These are phyloP conservation scores for Macropodus opercularis DNA, from an alignment of 2,797 vertebrate species.

Conservation along the genomic window DNA sequence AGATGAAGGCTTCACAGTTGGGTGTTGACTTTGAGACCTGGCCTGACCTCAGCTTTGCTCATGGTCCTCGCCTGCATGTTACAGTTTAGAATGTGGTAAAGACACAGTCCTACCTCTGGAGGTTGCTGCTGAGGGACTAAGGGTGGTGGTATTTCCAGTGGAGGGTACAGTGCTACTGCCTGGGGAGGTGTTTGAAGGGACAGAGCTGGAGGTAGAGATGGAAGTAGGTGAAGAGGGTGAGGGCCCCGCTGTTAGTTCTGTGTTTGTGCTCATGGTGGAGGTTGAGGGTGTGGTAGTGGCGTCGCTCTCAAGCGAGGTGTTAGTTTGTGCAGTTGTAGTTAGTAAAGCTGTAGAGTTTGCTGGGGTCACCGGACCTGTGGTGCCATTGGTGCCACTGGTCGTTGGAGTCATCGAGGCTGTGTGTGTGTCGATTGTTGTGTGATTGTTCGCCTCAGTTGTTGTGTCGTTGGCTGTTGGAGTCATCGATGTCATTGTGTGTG, in stretches of 20 bases:
- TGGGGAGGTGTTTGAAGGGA: constrained; percentile 45
- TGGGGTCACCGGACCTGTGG: constrained; percentile 12
- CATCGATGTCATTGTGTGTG: not conserved
- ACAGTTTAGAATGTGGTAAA: not conserved
- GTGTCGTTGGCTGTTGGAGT: not conserved
- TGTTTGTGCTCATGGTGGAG: constrained; percentile 16
- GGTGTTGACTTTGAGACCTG: too few relatives aligned
- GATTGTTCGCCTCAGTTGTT: too few relatives aligned
- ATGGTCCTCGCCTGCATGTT: constrained; percentile 13
- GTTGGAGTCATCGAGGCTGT: not conserved
- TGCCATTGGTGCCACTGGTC: not conserved
- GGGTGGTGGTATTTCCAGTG: constrained; percentile 47
- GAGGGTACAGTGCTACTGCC: constrained; percentile 50
- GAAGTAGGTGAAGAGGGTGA: constrained; percentile 44
- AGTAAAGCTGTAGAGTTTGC: constrained; percentile 9
- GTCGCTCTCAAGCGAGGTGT: constrained; percentile 20
- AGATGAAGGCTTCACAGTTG: too few relatives aligned
- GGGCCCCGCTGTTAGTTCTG: constrained; percentile 35
- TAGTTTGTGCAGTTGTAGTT: constrained; percentile 20
- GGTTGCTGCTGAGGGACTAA: constrained; percentile 56
- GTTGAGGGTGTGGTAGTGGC: constrained; percentile 5
- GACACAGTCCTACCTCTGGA: constrained; percentile 65
- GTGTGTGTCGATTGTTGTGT: not conserved
- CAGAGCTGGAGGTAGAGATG: constrained; percentile 43
- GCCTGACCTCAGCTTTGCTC: not conserved